Base-by-base conservation (phyloP, 1,140 invertebrate genomes). In the Pygmarrhopalites habei region DNA sequence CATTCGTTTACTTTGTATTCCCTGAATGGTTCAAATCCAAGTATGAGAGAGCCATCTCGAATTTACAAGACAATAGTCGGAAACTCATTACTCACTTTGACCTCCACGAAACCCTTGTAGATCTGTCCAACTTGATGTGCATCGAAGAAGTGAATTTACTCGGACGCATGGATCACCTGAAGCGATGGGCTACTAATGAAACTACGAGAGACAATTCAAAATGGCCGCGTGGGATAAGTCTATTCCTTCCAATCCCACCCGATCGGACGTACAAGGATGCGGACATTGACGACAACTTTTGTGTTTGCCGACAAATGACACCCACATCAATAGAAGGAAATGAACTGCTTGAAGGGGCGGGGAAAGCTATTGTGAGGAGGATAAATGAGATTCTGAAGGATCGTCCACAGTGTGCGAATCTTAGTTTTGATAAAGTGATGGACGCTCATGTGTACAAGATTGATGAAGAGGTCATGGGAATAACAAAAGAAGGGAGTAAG, bases 261-360 rank as follows among this genome's bases (percentile, higher is more conserved):
- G 80, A 82, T 43, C 77, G 91, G 14, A 90, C 85, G 0, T 95
- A 91, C 73, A 73, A 80, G 25, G 76, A 78, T 51, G 89, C 90
- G 0, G 82, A 79, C 0, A 90, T 95, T 19, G 28, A 41, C 17
- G 12, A n/a, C 1, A 52, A 61, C 21, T 66, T 51, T 41, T 66
- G 64, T 30, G 55, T 61, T 14, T 66, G 64, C 41, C 2, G 21
- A 7, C 41, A 58, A 4, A 21, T 15, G 30, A 61, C 21, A 2
- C 1, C 21, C 25, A 25, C 26, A 2, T 1, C 10, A 15, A 19
- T 51, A n/a, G 23, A 59, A 32, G 21, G 47, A 3, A 1, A 7
- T 41, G 28, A 14, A 32, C 2, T 35, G 1, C 29, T 53, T 30
- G 2, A 10, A 23, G 10, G 2, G 15, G 30, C 49, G 2, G 32